Base-by-base conservation (phyloP, 2,888 invertebrate genomes). In the Scaeva pyrastri region DNA sequence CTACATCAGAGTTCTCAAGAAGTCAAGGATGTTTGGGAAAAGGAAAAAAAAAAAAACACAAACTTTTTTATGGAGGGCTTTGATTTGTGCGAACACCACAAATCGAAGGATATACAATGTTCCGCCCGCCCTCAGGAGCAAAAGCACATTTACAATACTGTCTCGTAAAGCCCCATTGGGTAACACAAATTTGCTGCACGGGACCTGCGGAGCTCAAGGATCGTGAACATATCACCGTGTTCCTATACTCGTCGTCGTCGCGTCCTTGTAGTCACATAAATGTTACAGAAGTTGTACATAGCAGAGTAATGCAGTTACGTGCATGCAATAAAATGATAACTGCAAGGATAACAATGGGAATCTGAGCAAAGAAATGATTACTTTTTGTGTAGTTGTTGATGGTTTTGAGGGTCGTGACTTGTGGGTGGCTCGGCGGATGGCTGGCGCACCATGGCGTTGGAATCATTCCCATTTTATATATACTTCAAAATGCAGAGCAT, bases 251-350 rank as follows among this genome's bases (percentile, higher is more conserved):
- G 31, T 31, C 31, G 6, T 31, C 31, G 31, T 31, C 31, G 31
- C 31, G 31, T 31, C 31, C 6, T 31, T 1, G 5, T n/a, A n/a
- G 31, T 31, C 31, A 62, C n/a, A 45, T 23, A 41, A 62, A 43
- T 16, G 12, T 16, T 48, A 31, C 48, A 48, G 12, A 31, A 31
- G 48, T 64, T 31, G 64, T 19, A 45, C 19, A 12, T 14, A 14
- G 14, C 3, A 36, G n/a, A 26, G 62, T 16, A 66, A 77, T 72
- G 79, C 73, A 70, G 68, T 70, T 73, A 79, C 83, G 83, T 83
- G 78, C 43, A 83, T 81, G 84, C 64, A 84, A 80, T 84, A 80
- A 80, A 84, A 84, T 71, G 52, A 62, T 79, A 79, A 80, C 79
- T 84, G 84, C 79, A 84, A 55, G 66, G 74, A 71, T 74, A 80